Evolutionary conservation across 2,888 invertebrate genomes (phyloP), one percentile per base, ranked within the genome.

Genomic region (Coelopa pilipes): DNA sequence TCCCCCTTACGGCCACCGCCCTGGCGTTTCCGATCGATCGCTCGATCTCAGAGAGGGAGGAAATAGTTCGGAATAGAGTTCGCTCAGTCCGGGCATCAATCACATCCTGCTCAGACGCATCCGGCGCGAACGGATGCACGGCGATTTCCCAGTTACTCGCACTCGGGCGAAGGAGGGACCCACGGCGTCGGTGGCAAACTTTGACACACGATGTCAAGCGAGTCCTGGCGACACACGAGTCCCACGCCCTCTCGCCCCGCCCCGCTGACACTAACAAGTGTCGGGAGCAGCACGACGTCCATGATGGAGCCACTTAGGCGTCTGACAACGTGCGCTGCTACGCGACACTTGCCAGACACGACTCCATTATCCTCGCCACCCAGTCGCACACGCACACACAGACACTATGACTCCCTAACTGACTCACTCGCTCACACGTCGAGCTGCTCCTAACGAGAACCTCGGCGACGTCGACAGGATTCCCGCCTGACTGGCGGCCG

Each of bases 281-380:
- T 19, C 24, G n/a, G 55, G 17, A 34, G 10, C 45, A 17, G 46
- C 57, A n/a, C 45, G 15, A 45, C 57, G 19, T 69, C 11, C 60
- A 50, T 67, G 67, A 72, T 72, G 67, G 59, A 60, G 72, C 67
- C 34, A 72, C 60, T 72, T 72, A 67, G 49, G 60, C 24, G n/a
- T n/a, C 62, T 24, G 63, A 53, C 62, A 53, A 46, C 55, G 55
- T 63, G 13, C 49, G 50, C 45, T n/a, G 17, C 63, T 49, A n/a
- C 59, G 24, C 60, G n/a, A 15, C 59, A 60, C 59, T 60, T 59
- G 12, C 47, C 70, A 60, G 60, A 60, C 70, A 70, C 46, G 21
- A 60, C 70, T 60, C 47, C 70, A 70, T 69, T 59, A 69, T 69
- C 59, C 21, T 69, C 24, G 24, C 21, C 21, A 12, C 13, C 7